Evolutionary conservation across 2,113 vertebrate genomes (phyloP).

Genomic region (Crotalus horridus): DNA sequence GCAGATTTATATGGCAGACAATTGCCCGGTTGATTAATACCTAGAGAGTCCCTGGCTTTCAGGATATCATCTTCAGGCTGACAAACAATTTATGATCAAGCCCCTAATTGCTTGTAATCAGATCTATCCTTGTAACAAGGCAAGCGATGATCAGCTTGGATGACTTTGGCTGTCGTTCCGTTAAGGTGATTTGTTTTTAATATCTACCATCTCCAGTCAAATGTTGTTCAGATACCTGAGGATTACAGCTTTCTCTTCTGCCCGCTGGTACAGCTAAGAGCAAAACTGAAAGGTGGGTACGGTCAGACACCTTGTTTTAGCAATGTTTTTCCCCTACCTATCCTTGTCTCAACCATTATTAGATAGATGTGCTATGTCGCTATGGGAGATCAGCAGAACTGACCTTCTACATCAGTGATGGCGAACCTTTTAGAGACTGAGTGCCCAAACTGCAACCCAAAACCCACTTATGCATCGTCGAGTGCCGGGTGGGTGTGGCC

Average conservation of each 20-base stretch:
- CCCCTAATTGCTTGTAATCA: constrained; percentile 65
- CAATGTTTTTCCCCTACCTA: not conserved
- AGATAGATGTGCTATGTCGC: not conserved
- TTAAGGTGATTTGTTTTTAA: not conserved
- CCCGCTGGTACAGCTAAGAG: not conserved
- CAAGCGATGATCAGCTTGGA: not conserved
- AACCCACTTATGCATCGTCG: too few relatives aligned
- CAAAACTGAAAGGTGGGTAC: not conserved
- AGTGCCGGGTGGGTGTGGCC: too few relatives aligned
- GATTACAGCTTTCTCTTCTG: not conserved
- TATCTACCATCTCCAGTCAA: not conserved
- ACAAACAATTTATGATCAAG: constrained; percentile 74
- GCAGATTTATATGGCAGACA: constrained; percentile 66
- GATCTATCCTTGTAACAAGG: constrained; percentile 41
- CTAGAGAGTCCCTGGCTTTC: constrained; percentile 70
- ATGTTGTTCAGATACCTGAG: not conserved
- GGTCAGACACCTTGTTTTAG: not conserved
- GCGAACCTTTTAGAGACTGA: too few relatives aligned
- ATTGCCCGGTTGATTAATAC: constrained; percentile 65
- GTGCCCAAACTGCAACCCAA: too few relatives aligned
- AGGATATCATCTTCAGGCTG: constrained; percentile 57
- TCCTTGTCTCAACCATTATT: not conserved
- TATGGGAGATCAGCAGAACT: not conserved
- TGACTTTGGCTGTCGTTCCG: not conserved
- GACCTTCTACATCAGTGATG: not conserved